phyloP scores from a whole-genome alignment of 1,140 invertebrate species.

The Sycophaga agraensis region DNA sequence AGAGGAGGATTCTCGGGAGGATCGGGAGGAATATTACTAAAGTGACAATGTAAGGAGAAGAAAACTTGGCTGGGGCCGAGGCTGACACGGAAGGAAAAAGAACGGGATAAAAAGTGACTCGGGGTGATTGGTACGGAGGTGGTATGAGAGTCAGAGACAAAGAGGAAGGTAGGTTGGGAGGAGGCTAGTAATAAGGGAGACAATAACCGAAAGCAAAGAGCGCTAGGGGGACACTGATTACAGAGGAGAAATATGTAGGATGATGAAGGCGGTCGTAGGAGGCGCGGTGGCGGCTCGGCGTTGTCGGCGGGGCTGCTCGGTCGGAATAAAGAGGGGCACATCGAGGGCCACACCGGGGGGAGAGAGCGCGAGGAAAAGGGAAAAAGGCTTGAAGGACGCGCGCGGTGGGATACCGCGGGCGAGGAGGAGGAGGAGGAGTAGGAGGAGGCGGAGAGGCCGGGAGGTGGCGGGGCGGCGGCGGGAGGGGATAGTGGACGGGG shows the following conservation, averaged over 20 bases:
- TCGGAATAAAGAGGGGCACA: conserved; percentile 5
- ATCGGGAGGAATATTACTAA: no score
- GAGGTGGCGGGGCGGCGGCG: conserved; percentile 18
- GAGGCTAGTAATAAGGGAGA: neutral
- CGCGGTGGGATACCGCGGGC: neutral
- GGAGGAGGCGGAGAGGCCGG: no score
- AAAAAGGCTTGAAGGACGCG: conserved; percentile 13
- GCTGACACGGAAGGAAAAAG: no score
- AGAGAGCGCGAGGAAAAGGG: conserved; percentile 1
- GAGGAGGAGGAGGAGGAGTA: no score
- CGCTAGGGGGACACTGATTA: conserved; percentile 3
- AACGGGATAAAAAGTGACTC: no score
- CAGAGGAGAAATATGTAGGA: conserved; percentile 9
- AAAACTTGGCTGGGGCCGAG: no score
- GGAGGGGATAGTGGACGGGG: neutral
- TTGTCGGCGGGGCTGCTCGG: conserved; percentile 1
- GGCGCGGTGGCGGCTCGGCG: no score
- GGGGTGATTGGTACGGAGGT: no score
- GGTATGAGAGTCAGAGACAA: no score
- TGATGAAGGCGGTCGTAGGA: neutral
- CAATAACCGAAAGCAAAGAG: conserved; percentile 20
- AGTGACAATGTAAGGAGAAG: no score
- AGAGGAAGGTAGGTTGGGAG: neutral
- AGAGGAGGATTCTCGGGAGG: no score
- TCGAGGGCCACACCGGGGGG: no score